Evolutionary conservation across 2,797 vertebrate genomes (phyloP).

Genomic region (Crypturellus tataupa): DNA sequence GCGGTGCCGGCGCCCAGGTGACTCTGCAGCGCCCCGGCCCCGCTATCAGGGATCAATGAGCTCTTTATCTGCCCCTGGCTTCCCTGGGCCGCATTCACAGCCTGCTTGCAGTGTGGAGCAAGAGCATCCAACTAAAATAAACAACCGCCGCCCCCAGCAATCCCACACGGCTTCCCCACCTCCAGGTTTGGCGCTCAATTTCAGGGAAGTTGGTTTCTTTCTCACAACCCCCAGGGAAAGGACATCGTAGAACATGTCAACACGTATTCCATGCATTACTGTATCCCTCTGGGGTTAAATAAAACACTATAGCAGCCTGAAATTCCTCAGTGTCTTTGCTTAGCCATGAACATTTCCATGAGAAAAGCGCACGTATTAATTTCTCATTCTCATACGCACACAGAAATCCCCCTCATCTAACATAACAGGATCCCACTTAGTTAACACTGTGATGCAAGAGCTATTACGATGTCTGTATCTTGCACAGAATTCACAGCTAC

Average conservation of each 20-base stretch:
- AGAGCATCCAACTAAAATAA: conserved; percentile 37
- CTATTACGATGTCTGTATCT: background rate
- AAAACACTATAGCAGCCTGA: background rate
- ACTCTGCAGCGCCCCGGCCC: conserved; percentile 31
- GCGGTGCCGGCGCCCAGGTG: conserved; percentile 14
- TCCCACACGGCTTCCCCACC: background rate
- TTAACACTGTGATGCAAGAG: background rate
- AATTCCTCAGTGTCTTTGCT: conserved; percentile 42
- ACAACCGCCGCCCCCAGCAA: background rate
- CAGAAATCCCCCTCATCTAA: conserved; percentile 31
- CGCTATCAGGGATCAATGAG: conserved; percentile 56
- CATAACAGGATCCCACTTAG: conserved; percentile 10
- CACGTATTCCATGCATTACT: background rate
- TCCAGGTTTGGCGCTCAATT: background rate
- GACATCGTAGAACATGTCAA: conserved; percentile 26
- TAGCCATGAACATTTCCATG: conserved; percentile 46
- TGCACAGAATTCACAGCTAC: background rate
- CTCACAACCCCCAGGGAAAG: background rate
- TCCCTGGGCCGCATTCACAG: conserved; percentile 7
- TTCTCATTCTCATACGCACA: conserved; percentile 43
- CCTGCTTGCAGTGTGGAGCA: conserved; percentile 50
- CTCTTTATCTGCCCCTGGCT: conserved; percentile 50
- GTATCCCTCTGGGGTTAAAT: conserved; percentile 36
- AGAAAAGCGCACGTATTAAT: conserved; percentile 53
- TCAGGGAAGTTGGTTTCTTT: background rate